Percentiles rank a stretch among this genome's conserved stretches.
Evolutionary conservation across 2,113 vertebrate genomes (phyloP).

Genomic region (Petrocephalus zakoni): DNA sequence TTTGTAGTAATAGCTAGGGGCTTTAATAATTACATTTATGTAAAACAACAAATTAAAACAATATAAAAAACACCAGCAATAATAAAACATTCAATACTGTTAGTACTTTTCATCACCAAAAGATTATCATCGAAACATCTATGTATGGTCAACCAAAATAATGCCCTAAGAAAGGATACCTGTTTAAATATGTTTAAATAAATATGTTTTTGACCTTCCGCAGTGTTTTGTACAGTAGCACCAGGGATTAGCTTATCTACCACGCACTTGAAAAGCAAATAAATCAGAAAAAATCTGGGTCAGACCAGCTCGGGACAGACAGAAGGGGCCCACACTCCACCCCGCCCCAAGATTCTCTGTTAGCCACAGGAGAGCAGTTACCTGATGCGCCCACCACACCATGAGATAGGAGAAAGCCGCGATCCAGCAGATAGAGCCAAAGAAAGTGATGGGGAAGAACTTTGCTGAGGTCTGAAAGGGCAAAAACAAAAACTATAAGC

Average conservation of each 20-base stretch:
- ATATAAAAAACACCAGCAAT: neutral
- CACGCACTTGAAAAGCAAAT: neutral
- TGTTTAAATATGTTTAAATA: neutral
- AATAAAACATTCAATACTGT: neutral
- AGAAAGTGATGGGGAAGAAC: slow-evolving; percentile 84
- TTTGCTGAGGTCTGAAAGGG: slow-evolving; percentile 69
- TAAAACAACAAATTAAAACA: neutral
- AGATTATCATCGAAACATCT: neutral
- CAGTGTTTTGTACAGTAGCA: neutral
- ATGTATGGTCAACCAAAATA: neutral
- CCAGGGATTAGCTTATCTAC: neutral
- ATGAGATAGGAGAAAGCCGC: slow-evolving; percentile 52
- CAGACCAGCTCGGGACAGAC: neutral
- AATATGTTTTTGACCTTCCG: neutral
- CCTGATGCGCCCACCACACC: slow-evolving; percentile 99
- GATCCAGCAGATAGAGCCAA: slow-evolving; percentile 82
- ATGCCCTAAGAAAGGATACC: neutral
- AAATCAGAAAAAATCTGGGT: neutral
- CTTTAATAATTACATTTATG: neutral
- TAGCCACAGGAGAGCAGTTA: slow-evolving; percentile 46
- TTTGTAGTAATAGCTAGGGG: neutral
- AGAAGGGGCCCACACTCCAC: neutral
- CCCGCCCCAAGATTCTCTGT: neutral
- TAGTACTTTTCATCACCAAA: neutral
- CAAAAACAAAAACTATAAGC: neutral